Conservation (phyloP, 2,888 invertebrate species). For the Pardosa pseudoannulata region DNA sequence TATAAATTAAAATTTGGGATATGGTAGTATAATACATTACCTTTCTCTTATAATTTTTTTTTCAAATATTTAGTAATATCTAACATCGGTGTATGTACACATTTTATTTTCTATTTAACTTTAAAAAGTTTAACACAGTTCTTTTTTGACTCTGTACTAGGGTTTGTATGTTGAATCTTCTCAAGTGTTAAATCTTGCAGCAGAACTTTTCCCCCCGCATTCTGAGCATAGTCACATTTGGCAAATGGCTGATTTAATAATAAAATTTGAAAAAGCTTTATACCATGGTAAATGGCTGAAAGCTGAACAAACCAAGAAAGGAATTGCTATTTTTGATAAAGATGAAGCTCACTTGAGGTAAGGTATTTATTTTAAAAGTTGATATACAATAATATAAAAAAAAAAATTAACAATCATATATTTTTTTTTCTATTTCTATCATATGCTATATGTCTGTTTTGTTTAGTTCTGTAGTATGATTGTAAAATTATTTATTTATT, state of each 20-base stretch:
- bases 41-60: too few relatives aligned
- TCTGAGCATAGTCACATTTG: conserved; percentile 82
- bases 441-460: too few relatives aligned
- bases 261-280: conserved; percentile 76
- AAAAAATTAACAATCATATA: too few relatives aligned
- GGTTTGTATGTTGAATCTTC: conserved; percentile 81
- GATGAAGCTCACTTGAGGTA: conserved; percentile 66
- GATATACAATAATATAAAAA: too few relatives aligned
- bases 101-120: too few relatives aligned
- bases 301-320: conserved; percentile 84
- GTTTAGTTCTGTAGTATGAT: too few relatives aligned
- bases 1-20: too few relatives aligned
- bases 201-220: conserved; percentile 82
- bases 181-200: conserved; percentile 82
- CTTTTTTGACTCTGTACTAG: conserved; percentile 75
- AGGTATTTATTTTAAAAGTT: too few relatives aligned
- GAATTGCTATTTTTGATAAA: conserved; percentile 80
- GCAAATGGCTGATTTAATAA: conserved; percentile 81
- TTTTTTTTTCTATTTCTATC: too few relatives aligned
- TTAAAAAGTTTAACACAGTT: background rate
- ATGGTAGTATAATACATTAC: too few relatives aligned
- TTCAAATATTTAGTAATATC: background rate
- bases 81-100: too few relatives aligned
- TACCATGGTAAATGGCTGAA: conserved; percentile 83
- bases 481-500: too few relatives aligned